phyloP scores from a whole-genome alignment of 2,113 vertebrate species.

The Chrysochloris asiatica region DNA sequence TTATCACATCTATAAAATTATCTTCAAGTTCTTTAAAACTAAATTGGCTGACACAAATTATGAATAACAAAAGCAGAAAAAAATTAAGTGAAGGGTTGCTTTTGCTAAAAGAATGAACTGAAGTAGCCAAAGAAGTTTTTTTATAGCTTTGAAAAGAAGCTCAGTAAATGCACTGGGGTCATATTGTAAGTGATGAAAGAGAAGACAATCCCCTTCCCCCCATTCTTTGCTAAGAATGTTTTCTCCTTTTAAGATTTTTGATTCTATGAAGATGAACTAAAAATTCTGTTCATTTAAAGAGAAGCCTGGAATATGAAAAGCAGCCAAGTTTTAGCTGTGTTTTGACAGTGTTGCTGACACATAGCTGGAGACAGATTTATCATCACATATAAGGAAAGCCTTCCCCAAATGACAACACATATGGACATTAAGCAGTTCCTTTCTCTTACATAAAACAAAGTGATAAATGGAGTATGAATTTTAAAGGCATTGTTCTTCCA shows the following conservation, averaged over 20 bases:
- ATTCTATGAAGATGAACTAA: slow-evolving; percentile 24
- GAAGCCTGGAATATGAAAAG: not conserved
- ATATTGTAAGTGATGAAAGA: not conserved
- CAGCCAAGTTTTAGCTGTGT: not conserved
- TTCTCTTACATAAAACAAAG: slow-evolving; percentile 26
- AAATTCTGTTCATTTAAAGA: slow-evolving; percentile 17
- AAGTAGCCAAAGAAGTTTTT: not conserved
- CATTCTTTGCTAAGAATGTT: not conserved
- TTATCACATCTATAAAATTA: not conserved
- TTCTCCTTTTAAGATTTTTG: slow-evolving; percentile 10
- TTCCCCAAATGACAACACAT: slow-evolving; percentile 50
- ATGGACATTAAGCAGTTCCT: slow-evolving; percentile 16
- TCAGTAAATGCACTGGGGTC: not conserved
- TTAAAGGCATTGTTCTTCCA: slow-evolving; percentile 48
- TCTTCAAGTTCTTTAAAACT: not conserved
- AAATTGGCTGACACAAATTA: not conserved
- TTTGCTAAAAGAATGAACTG: not conserved
- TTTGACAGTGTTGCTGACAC: slow-evolving; percentile 12
- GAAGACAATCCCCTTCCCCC: not conserved
- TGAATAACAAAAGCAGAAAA: not conserved
- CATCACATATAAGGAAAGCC: slow-evolving; percentile 23
- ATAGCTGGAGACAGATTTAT: slow-evolving; percentile 59
- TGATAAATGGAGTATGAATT: slow-evolving; percentile 50
- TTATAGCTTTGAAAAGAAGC: not conserved
- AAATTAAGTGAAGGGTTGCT: not conserved